Evolutionary conservation across 2,797 vertebrate species (phyloP), one percentile per base, ranked within the genome.

Genomic region (Gambusia yucatana): DNA sequence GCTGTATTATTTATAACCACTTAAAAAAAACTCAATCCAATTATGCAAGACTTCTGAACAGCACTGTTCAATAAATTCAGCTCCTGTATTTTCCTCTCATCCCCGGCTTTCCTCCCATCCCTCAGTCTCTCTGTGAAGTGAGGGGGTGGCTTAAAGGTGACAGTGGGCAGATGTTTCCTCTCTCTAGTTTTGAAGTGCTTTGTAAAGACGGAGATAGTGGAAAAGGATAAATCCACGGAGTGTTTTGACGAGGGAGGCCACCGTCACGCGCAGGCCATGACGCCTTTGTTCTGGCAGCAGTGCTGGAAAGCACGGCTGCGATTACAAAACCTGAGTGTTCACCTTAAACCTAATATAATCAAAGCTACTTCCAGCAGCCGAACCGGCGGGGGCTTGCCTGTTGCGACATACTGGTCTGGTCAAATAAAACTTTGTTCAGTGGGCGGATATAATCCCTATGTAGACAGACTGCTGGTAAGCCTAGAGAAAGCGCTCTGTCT

Each of bases 111-210:
- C 41, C 9, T 77, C n/a, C 55, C n/a, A 43, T 82, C 22, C 41
- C 39, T 76, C 44, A 0, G 63, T 17, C 75, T 77, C 81, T 83
- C 65, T 91, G 86, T 88, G 89, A 88, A 92, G 82, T 90, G 87
- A 84, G 93, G 86, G 89, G 93, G 90, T 67, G 92, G 85, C 75
- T 8, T 41, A 79, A 69, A 85, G 76, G 85, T 88, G 87, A 88
- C 78, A 77, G 52, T 75, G 87, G 88, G 84, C 93, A 93, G 91
- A 93, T 93, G 93, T 94, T 94, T 94, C 90, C 88, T 89, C 78
- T 89, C 78, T 44, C 52, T 10, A n/a, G 78, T 84, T 94, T 91
- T 89, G 77, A 91, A 91, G 85, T 73, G 78, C 77, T 80, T 76
- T 57, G 81, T 90, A 81, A 91, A 88, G 84, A 86, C 75, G 73